phyloP scores from a whole-genome alignment of 2,797 vertebrate species.

The Trachops cirrhosus region DNA sequence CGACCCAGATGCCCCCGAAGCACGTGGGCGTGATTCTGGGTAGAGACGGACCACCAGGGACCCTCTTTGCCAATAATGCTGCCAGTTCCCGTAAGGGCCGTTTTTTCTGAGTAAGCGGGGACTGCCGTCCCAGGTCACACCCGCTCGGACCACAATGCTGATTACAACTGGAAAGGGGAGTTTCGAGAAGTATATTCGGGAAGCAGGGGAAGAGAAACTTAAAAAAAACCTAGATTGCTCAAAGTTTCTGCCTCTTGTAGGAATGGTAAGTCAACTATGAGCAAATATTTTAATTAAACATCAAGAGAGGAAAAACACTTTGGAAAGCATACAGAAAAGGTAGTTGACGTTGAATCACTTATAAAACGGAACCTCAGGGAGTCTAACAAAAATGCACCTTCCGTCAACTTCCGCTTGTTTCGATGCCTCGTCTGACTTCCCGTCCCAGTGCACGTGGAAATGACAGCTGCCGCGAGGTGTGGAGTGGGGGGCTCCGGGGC shows the following conservation, averaged over 20 bases:
- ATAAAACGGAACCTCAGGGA: constrained; percentile 66
- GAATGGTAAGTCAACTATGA: constrained; percentile 66
- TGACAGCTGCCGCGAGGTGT: constrained; percentile 67
- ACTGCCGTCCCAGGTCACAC: neutral
- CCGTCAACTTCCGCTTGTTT: constrained; percentile 14
- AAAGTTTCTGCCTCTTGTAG: constrained; percentile 59
- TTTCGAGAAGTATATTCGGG: neutral
- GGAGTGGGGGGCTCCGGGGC: neutral
- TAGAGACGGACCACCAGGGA: neutral
- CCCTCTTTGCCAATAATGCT: neutral
- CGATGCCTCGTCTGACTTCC: neutral
- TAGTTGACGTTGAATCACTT: constrained; percentile 61
- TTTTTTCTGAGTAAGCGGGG: neutral
- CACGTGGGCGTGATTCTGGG: neutral
- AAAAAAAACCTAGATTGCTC: constrained; percentile 50
- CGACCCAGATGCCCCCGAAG: neutral
- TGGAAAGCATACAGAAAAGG: constrained; percentile 70
- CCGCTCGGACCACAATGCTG: constrained; percentile 28
- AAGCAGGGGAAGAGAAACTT: neutral
- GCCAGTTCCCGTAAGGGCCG: neutral
- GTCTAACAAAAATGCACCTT: constrained; percentile 61
- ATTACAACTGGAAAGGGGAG: neutral
- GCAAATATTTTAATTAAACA: constrained; percentile 69
- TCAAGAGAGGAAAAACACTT: constrained; percentile 50
- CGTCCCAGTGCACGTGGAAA: constrained; percentile 63